phyloP scores from a whole-genome alignment of 2,797 vertebrate genomes.

The Coendou prehensilis region DNA sequence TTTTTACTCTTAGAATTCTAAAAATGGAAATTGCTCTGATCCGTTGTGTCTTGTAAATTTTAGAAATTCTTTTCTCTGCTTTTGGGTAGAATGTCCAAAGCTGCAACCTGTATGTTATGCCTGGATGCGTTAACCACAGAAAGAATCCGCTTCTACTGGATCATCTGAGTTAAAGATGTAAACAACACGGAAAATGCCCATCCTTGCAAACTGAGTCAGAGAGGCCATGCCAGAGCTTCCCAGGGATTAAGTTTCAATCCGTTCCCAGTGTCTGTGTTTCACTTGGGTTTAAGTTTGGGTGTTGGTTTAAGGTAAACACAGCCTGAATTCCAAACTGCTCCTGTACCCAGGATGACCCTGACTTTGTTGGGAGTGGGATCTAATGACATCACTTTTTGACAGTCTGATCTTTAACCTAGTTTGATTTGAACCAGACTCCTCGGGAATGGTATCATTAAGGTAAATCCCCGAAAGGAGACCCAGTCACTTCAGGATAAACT shows the following conservation, averaged over 20 bases:
- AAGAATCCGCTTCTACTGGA: background rate
- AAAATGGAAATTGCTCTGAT: background rate
- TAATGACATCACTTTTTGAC: slow-evolving; percentile 91
- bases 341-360: slow-evolving; percentile 89
- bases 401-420: slow-evolving; percentile 91
- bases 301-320: slow-evolving; percentile 86
- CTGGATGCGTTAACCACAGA: background rate
- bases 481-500: slow-evolving; percentile 85
- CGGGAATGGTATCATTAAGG: slow-evolving; percentile 90
- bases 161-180: background rate
- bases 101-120: background rate
- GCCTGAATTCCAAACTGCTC: slow-evolving; percentile 83
- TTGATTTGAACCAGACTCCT: slow-evolving; percentile 92
- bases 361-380: slow-evolving; percentile 89
- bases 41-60: background rate
- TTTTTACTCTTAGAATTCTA: background rate
- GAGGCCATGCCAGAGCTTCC: background rate
- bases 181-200: background rate
- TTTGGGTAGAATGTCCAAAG: background rate
- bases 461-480: slow-evolving; percentile 89
- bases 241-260: background rate
- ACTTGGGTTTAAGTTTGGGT: slow-evolving; percentile 67
- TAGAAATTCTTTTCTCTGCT: background rate
- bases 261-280: background rate
- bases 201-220: background rate